Percentiles rank a stretch among this genome's conserved stretches.
phyloP scores from a whole-genome alignment of 2,797 vertebrate species.

The Ispidina lecontei region DNA sequence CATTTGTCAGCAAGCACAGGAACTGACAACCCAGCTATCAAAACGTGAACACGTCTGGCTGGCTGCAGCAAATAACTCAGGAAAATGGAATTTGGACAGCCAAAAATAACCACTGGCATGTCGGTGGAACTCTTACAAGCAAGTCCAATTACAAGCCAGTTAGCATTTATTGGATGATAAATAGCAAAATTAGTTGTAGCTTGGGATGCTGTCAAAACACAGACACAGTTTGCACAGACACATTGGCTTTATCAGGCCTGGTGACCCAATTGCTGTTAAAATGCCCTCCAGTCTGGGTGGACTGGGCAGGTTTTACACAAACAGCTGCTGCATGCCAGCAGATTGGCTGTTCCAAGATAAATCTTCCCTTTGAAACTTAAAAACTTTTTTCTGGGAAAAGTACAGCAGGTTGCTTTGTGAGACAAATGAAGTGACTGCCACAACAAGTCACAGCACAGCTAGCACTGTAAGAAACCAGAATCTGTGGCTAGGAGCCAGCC shows the following conservation, averaged over 20 bases:
- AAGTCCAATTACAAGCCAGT: background rate
- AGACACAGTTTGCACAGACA: rapidly evolving
- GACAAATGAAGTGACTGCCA: background rate
- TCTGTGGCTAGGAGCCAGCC: background rate
- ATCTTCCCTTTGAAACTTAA: background rate
- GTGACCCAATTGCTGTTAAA: background rate
- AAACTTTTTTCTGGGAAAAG: background rate
- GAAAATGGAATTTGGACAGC: slow-evolving; percentile 10
- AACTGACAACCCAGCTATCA: background rate
- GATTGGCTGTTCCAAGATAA: background rate
- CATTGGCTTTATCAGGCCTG: background rate
- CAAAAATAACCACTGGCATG: background rate
- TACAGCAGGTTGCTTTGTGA: background rate
- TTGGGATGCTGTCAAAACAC: background rate
- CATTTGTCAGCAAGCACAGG: background rate
- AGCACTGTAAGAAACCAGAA: rapidly evolving
- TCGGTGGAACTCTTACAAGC: background rate
- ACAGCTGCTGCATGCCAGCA: background rate
- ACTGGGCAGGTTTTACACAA: background rate
- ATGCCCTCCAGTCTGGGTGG: background rate
- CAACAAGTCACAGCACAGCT: rapidly evolving
- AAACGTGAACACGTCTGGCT: background rate
- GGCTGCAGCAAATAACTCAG: background rate
- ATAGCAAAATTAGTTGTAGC: background rate
- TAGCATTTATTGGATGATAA: background rate